These are phyloP conservation scores for Gorsachius goisagi DNA, from an alignment of 2,113 vertebrate genomes.

Conservation along the genomic window DNA sequence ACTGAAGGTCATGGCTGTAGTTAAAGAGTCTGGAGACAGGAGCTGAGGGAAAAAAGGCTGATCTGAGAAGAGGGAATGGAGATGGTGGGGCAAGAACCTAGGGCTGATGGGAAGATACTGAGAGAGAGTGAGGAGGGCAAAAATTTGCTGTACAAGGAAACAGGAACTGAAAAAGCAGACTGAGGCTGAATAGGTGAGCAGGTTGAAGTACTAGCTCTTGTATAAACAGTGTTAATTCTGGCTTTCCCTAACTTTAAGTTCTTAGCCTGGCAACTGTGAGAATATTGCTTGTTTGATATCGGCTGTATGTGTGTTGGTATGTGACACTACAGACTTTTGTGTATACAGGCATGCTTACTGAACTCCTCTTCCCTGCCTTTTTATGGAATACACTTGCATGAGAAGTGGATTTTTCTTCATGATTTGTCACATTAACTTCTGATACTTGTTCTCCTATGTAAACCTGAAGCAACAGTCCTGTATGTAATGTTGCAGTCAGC, in stretches of 20 bases:
- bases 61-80: neutral
- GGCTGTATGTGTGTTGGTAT: neutral
- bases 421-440: neutral
- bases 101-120: neutral
- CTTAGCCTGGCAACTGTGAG: neutral
- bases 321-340: neutral
- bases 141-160: neutral
- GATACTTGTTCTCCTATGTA: neutral
- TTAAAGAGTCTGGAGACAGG: neutral
- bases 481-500: neutral
- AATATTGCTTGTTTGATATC: neutral
- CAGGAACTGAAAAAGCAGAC: neutral
- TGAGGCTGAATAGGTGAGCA: neutral
- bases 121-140: neutral
- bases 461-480: slow-evolving; percentile 15
- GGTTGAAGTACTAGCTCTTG: neutral
- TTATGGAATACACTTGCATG: neutral
- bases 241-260: neutral
- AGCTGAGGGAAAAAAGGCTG: neutral
- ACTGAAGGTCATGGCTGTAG: neutral
- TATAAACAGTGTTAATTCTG: neutral
- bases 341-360: neutral
- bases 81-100: neutral
- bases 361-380: neutral
- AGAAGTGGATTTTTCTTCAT: neutral